Evolutionary conservation across 2,888 invertebrate species (phyloP).

Genomic region (Iselma pallidipennis): DNA sequence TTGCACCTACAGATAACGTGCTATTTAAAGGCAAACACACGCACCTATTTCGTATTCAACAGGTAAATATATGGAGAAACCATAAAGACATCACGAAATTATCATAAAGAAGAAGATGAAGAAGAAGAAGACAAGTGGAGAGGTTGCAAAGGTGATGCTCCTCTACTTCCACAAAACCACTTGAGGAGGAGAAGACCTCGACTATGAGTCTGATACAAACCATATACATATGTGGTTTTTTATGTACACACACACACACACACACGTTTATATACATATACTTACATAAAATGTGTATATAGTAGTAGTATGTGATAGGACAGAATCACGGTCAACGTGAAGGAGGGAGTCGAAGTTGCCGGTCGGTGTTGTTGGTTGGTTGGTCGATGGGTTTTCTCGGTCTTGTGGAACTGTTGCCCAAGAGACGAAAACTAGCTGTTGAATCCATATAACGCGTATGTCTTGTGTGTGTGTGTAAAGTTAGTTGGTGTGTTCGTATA

Average conservation of each 20-base stretch:
- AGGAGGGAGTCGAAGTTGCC: slow-evolving; percentile 16
- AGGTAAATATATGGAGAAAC: neutral
- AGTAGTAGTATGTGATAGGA: neutral
- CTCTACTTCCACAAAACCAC: neutral
- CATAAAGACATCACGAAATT: neutral
- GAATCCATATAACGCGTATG: neutral
- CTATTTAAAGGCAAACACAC: neutral
- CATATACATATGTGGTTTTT: neutral
- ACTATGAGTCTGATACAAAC: neutral
- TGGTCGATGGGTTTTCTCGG: slow-evolving; percentile 2
- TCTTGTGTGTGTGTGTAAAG: neutral
- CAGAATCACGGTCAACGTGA: slow-evolving; percentile 19
- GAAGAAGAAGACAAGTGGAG: neutral
- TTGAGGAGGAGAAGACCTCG: neutral
- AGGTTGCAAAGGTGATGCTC: neutral
- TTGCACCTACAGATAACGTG: neutral
- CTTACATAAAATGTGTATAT: slow-evolving; percentile 10
- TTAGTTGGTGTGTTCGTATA: neutral
- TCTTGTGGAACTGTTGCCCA: neutral
- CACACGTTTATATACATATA: neutral
- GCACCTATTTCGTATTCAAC: neutral
- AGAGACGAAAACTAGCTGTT: slow-evolving; percentile 8
- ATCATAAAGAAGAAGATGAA: neutral
- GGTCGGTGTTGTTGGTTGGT: slow-evolving; percentile 2
- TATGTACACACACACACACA: neutral